A percentile compares a stretch with the other conserved stretches of the same genome.
Conservation (phyloP, 2,113 vertebrate genomes). For the Odontesthes bonariensis region DNA sequence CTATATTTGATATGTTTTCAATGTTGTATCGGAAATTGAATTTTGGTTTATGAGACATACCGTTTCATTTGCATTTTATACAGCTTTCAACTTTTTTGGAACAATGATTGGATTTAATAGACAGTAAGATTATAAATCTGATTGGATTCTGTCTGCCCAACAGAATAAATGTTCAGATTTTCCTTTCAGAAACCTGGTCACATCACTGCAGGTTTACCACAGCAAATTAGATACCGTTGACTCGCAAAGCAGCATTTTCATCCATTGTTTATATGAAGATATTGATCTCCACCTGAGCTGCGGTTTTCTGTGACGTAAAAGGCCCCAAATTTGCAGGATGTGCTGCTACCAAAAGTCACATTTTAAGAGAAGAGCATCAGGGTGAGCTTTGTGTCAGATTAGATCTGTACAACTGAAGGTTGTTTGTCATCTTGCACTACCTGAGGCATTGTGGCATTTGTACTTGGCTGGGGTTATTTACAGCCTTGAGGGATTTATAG, state of each 20-base stretch:
- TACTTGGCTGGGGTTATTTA: slow-evolving; percentile 64
- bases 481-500: slow-evolving; percentile 62
- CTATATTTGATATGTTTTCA: too few species aligned
- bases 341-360: slow-evolving; percentile 42
- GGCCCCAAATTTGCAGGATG: background rate
- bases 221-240: background rate
- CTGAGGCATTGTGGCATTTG: slow-evolving; percentile 69
- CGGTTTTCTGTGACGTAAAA: background rate
- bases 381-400: slow-evolving; percentile 60
- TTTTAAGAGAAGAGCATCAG: slow-evolving; percentile 55
- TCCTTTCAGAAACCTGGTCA: background rate
- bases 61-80: too few species aligned
- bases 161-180: background rate
- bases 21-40: too few species aligned
- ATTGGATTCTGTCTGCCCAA: too few species aligned
- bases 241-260: background rate
- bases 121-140: too few species aligned
- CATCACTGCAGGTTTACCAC: background rate
- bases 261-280: background rate
- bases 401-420: slow-evolving; percentile 55
- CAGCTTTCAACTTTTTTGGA: too few species aligned
- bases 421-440: slow-evolving; percentile 62
- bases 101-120: too few species aligned
- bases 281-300: background rate
- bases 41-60: too few species aligned